Percentiles rank a stretch among this genome's conserved stretches.
phyloP scores from a whole-genome alignment of 2,888 invertebrate genomes.

The Hermaeophaga mercurialis region DNA sequence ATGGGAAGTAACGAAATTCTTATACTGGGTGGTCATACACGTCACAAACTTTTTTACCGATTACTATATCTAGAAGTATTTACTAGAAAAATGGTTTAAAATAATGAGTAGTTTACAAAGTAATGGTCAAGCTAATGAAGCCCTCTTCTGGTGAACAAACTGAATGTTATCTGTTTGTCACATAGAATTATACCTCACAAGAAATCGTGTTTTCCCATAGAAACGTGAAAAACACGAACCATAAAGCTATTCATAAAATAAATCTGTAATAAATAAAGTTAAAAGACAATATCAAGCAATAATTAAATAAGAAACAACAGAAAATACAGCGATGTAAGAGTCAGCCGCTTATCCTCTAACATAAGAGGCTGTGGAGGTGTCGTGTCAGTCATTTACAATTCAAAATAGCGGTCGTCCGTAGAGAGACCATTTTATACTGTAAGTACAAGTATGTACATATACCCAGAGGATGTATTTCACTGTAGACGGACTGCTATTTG shows the following conservation, averaged over 20 bases:
- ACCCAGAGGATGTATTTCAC: constrained; percentile 3
- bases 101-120: too few species aligned
- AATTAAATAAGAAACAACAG: constrained; percentile 15
- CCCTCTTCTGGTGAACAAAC: too few species aligned
- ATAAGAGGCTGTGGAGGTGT: constrained; percentile 32
- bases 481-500: constrained; percentile 7
- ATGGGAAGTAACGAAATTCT: neutral
- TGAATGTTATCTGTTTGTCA: too few species aligned
- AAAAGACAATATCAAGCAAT: constrained; percentile 13
- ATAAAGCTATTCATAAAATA: neutral
- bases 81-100: too few species aligned
- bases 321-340: constrained; percentile 2
- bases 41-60: too few species aligned
- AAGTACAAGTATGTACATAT: neutral
- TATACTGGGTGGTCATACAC: constrained; percentile 4
- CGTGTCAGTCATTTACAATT: constrained; percentile 47
- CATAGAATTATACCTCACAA: constrained; percentile 1
- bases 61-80: too few species aligned
- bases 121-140: too few species aligned
- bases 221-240: constrained; percentile 15
- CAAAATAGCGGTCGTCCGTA: constrained; percentile 41
- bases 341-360: neutral
- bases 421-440: constrained; percentile 1
- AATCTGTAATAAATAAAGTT: constrained; percentile 16
- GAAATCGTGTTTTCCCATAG: constrained; percentile 22